phyloP scores from a whole-genome alignment of 2,888 invertebrate genomes.

The Callimorpha dominula region DNA sequence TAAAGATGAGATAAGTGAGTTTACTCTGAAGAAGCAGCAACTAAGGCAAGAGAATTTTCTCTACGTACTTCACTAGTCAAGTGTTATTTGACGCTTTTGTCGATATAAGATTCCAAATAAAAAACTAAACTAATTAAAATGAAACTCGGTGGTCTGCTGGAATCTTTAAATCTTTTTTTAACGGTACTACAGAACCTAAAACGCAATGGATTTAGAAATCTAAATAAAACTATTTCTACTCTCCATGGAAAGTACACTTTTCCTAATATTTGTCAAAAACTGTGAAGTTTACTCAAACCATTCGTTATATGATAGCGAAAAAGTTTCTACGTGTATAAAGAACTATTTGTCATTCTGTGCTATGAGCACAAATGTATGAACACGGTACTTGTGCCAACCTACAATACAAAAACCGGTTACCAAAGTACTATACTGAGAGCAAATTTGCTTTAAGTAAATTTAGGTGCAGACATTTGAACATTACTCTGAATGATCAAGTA shows the following conservation, averaged over 20 bases:
- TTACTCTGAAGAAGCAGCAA: not conserved
- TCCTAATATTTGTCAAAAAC: not conserved
- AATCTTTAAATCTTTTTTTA: not conserved
- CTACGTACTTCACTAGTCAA: not conserved
- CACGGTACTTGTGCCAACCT: not conserved
- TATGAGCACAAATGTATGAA: not conserved
- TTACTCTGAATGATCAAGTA: conserved; percentile 20
- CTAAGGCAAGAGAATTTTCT: not conserved
- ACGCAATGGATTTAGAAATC: not conserved
- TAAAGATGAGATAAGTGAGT: not conserved
- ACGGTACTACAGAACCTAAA: not conserved
- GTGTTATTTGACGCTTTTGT: not conserved
- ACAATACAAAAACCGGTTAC: not conserved
- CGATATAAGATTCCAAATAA: not conserved
- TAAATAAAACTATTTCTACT: not conserved
- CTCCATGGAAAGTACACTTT: not conserved
- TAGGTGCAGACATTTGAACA: conserved; percentile 31
- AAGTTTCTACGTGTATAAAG: not conserved
- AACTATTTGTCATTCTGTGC: not conserved
- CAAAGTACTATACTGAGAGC: conserved; percentile 1
- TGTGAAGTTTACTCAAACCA: not conserved
- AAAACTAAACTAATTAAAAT: not conserved
- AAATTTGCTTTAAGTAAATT: conserved; percentile 44
- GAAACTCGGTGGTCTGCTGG: not conserved
- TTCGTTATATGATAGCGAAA: not conserved